These are phyloP conservation scores for Gymnarchus niloticus DNA, from an alignment of 2,113 vertebrate genomes.

Conservation along the genomic window DNA sequence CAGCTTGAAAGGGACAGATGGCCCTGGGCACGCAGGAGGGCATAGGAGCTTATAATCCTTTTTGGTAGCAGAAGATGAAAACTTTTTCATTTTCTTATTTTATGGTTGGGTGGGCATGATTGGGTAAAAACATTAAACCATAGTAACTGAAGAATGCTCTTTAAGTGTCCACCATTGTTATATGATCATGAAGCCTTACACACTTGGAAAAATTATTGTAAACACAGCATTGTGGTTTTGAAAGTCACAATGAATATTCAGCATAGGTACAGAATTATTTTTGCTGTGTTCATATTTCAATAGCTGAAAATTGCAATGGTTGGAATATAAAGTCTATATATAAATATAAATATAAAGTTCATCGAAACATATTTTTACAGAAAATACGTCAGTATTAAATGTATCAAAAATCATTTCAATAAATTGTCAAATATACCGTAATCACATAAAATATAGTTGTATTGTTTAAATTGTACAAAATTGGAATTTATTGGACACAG, in stretches of 20 bases:
- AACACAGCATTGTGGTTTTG: no score
- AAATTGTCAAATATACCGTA: background rate
- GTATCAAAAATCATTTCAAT: background rate
- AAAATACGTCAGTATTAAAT: background rate
- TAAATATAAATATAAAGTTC: background rate
- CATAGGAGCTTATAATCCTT: background rate
- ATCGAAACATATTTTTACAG: background rate
- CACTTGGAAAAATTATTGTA: background rate
- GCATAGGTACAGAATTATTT: background rate
- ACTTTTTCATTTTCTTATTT: background rate
- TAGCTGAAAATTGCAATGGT: background rate
- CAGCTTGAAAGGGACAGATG: background rate
- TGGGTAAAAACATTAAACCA: background rate
- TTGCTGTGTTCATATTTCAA: no score
- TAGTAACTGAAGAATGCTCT: background rate
- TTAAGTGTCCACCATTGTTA: no score
- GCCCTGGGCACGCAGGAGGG: background rate
- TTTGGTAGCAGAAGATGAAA: background rate
- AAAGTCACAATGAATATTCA: background rate
- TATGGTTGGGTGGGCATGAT: background rate
- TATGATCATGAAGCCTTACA: background rate
- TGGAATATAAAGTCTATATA: conserved; percentile 2
- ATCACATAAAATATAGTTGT: background rate
- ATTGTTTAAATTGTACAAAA: background rate
- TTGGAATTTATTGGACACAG: background rate